Evolutionary conservation across 64 coral and sea anemone species (phyloP).

Genomic region (Stylophora pistillata): DNA sequence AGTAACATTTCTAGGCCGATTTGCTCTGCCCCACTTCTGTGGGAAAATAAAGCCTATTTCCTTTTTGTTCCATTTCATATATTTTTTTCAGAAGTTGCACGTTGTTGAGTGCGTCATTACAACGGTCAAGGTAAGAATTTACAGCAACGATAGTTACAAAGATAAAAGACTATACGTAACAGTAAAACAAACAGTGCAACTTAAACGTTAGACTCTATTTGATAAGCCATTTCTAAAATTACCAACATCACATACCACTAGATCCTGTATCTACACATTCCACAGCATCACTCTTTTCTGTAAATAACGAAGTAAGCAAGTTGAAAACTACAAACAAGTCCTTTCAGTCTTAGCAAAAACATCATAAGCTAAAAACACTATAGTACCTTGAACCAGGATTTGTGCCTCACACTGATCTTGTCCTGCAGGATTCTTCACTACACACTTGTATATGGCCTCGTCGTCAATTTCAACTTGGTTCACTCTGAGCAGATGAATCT

Average conservation of each 20-base stretch:
- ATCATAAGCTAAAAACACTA: neutral
- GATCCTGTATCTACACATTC: neutral
- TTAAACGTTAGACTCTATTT: too few relatives aligned
- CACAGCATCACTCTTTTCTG: conserved; percentile 22
- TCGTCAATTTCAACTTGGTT: conserved; percentile 61
- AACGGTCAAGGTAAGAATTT: too few relatives aligned
- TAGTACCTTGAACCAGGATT: conserved; percentile 82
- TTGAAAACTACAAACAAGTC: neutral
- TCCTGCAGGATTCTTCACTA: conserved; percentile 76
- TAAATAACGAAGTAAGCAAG: neutral
- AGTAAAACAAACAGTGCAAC: too few relatives aligned
- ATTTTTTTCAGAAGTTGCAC: too few relatives aligned
- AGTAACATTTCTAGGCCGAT: too few relatives aligned
- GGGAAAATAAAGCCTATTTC: too few relatives aligned
- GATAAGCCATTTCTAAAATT: too few relatives aligned
- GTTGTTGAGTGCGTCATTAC: too few relatives aligned
- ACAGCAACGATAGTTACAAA: too few relatives aligned
- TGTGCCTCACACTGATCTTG: conserved; percentile 74
- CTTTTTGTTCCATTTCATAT: too few relatives aligned
- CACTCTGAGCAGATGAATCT: conserved; percentile 56
- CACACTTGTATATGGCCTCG: conserved; percentile 70
- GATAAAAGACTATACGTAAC: too few relatives aligned
- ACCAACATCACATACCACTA: neutral
- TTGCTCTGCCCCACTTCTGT: too few relatives aligned
- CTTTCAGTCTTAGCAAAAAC: neutral